Percentiles rank a stretch among this genome's conserved stretches.
Evolutionary conservation across 2,888 invertebrate species (phyloP).

Genomic region (Agrochola litura): DNA sequence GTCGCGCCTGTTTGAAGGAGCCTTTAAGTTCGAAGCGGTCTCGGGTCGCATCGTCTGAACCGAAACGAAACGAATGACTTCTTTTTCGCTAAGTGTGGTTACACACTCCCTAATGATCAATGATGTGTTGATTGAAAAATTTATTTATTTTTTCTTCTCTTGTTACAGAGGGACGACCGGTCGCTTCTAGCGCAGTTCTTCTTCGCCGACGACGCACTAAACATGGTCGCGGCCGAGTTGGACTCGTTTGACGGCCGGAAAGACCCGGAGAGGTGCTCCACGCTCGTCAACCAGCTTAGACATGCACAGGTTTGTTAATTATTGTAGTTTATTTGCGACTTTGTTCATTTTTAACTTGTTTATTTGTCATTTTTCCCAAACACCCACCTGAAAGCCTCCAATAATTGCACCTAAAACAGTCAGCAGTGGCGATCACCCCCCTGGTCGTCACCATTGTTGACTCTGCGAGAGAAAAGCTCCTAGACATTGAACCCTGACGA

Average conservation of each 20-base stretch:
- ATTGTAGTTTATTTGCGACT: not conserved
- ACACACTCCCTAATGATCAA: not conserved
- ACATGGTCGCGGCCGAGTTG: constrained; percentile 98
- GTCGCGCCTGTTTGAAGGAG: too few relatives aligned
- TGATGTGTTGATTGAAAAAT: not conserved
- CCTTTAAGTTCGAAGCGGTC: not conserved
- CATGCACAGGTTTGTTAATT: constrained; percentile 94
- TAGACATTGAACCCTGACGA: not conserved
- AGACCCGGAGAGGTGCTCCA: constrained; percentile 98
- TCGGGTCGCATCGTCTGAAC: not conserved
- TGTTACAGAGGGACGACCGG: constrained; percentile 96
- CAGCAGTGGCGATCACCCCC: too few relatives aligned
- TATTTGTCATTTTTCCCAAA: not conserved
- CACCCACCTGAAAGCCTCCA: not conserved
- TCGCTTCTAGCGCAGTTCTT: constrained; percentile 98
- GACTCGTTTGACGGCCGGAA: constrained; percentile 99
- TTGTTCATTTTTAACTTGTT: not conserved
- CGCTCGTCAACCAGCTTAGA: constrained; percentile 97
- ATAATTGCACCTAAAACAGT: not conserved
- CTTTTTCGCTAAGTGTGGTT: not conserved
- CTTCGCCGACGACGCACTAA: constrained; percentile 99
- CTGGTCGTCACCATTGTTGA: not conserved
- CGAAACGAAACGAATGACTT: not conserved
- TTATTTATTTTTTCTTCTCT: constrained; percentile 8
- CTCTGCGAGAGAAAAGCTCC: not conserved